These are phyloP conservation scores for Hydrotaea diabolus DNA, from an alignment of 2,888 invertebrate species.

Conservation along the genomic window DNA sequence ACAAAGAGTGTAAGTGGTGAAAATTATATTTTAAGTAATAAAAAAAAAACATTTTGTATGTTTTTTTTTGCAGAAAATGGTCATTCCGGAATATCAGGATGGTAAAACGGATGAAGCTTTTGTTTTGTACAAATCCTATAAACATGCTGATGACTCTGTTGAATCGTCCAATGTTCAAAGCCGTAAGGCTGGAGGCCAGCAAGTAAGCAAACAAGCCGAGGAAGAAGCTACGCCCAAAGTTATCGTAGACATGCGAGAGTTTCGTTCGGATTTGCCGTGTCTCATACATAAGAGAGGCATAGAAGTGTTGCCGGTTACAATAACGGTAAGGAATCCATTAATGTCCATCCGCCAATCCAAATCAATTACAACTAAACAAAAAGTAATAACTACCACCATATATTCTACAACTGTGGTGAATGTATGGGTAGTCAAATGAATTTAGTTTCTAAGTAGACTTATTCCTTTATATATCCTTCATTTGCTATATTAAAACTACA, in stretches of 20 bases:
- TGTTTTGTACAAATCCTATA: slow-evolving; percentile 77
- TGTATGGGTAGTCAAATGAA: too few species aligned
- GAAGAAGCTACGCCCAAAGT: slow-evolving; percentile 84
- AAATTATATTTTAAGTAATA: not conserved
- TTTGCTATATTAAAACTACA: too few species aligned
- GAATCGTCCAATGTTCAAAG: slow-evolving; percentile 85
- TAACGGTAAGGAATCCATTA: slow-evolving; percentile 82
- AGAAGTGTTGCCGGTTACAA: slow-evolving; percentile 93
- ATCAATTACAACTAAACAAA: too few species aligned
- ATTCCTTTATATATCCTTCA: too few species aligned
- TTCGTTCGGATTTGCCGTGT: slow-evolving; percentile 96
- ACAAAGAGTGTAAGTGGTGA: slow-evolving; percentile 90
- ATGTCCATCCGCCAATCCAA: too few species aligned
- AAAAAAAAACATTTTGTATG: not conserved
- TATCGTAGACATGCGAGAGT: slow-evolving; percentile 98
- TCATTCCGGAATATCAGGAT: slow-evolving; percentile 93
- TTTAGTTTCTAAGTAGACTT: too few species aligned
- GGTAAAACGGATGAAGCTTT: slow-evolving; percentile 87
- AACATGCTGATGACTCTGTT: slow-evolving; percentile 71
- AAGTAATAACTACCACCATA: too few species aligned
- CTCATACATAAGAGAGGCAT: slow-evolving; percentile 95
- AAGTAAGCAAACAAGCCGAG: slow-evolving; percentile 83
- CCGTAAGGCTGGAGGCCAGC: slow-evolving; percentile 81
- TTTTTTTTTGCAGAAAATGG: slow-evolving; percentile 88
- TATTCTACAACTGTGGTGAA: too few species aligned